Conservation (phyloP, 1,140 invertebrate genomes). For the Drosophila nasuta region DNA sequence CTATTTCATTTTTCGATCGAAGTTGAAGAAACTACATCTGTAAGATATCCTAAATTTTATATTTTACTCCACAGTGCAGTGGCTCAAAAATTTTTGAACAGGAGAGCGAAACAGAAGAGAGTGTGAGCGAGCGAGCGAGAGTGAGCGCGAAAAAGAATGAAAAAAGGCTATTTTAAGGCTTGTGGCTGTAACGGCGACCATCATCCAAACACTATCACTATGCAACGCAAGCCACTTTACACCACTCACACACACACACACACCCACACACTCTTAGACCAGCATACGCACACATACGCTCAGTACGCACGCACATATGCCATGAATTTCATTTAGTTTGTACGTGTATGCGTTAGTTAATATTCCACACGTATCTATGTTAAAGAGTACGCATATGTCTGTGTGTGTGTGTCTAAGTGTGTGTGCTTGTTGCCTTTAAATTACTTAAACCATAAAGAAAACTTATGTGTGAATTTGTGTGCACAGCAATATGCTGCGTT, state of each 20-base stretch:
- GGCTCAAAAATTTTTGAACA: slow-evolving; percentile 62
- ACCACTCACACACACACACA: slow-evolving; percentile 39
- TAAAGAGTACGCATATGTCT: slow-evolving; percentile 26
- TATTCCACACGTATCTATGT: slow-evolving; percentile 66
- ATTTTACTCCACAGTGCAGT: slow-evolving; percentile 44
- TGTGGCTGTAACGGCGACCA: slow-evolving; percentile 55
- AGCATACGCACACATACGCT: slow-evolving; percentile 17
- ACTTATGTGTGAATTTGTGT: slow-evolving; percentile 38
- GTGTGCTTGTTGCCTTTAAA: slow-evolving; percentile 64
- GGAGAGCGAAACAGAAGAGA: slow-evolving; percentile 33
- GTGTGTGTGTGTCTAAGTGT: slow-evolving; percentile 15
- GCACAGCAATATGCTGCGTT: slow-evolving; percentile 58
- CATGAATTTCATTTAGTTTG: slow-evolving; percentile 81
- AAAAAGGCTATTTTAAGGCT: slow-evolving; percentile 65
- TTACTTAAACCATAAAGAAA: slow-evolving; percentile 77
- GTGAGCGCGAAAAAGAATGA: slow-evolving; percentile 2
- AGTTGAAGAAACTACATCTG: too few species aligned
- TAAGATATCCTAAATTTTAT: too few species aligned
- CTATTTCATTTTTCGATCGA: too few species aligned
- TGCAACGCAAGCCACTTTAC: slow-evolving; percentile 73
- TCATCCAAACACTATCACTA: slow-evolving; percentile 72
- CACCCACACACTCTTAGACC: slow-evolving; percentile 10
- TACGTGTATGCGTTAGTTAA: slow-evolving; percentile 82
- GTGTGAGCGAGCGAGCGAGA: slow-evolving; percentile 11
- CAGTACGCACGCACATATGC: slow-evolving; percentile 79